Evolutionary conservation across 2,113 vertebrate species (phyloP).

Genomic region (Lontra canadensis): DNA sequence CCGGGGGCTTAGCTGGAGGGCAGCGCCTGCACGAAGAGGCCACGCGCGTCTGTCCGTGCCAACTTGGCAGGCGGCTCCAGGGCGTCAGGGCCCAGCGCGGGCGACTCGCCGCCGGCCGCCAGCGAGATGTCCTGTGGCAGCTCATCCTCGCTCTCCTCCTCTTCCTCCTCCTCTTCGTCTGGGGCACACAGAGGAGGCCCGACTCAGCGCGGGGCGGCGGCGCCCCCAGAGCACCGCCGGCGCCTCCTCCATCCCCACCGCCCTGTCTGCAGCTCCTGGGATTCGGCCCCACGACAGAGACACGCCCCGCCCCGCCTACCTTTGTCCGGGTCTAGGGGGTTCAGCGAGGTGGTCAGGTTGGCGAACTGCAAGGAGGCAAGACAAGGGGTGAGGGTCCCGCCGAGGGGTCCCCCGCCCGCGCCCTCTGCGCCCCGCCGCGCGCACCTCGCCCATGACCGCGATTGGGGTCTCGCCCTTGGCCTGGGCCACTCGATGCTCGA

Average conservation of each 20-base stretch:
- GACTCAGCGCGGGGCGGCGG: not conserved
- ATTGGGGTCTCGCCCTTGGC: slow-evolving; percentile 94
- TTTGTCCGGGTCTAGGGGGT: slow-evolving; percentile 90
- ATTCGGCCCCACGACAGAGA: not conserved
- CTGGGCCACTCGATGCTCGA: slow-evolving; percentile 94
- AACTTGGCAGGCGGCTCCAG: slow-evolving; percentile 91
- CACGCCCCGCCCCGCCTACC: slow-evolving; percentile 77
- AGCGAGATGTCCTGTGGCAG: slow-evolving; percentile 88
- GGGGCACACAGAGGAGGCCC: slow-evolving; percentile 53
- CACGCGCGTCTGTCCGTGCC: slow-evolving; percentile 85
- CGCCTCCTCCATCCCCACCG: not conserved
- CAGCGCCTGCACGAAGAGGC: slow-evolving; percentile 83
- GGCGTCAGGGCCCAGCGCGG: slow-evolving; percentile 82
- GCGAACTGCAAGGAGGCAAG: slow-evolving; percentile 86
- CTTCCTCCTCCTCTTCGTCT: slow-evolving; percentile 94
- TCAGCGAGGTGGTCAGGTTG: slow-evolving; percentile 86
- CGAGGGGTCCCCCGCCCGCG: accelerated
- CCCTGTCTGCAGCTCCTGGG: not conserved
- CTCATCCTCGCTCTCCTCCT: slow-evolving; percentile 93
- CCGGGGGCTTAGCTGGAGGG: slow-evolving; percentile 78
- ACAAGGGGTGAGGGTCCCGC: not conserved
- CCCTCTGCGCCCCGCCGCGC: not conserved
- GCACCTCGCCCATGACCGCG: slow-evolving; percentile 95
- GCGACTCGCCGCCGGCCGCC: slow-evolving; percentile 78
- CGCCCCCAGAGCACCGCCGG: too few species aligned